Conservation (phyloP, 2,113 vertebrate species). For the Paracanthobrama guichenoti region DNA sequence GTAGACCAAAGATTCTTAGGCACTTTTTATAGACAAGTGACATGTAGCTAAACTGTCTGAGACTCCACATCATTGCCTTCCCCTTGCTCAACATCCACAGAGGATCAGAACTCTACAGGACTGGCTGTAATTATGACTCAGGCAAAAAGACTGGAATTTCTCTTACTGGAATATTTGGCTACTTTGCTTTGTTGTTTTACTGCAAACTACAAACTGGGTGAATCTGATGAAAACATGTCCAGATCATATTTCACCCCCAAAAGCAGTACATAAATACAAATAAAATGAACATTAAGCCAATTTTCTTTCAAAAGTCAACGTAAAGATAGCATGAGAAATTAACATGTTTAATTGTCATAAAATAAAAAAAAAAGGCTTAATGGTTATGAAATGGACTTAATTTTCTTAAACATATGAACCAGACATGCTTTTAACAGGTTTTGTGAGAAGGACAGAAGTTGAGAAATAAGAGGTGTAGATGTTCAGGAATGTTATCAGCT, state of each 20-base stretch:
- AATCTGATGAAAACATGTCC: background rate
- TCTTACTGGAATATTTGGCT: slow-evolving; percentile 1
- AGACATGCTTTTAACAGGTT: background rate
- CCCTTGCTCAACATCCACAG: background rate
- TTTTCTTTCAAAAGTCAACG: background rate
- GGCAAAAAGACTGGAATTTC: slow-evolving; percentile 6
- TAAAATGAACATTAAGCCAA: background rate
- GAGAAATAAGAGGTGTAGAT: background rate
- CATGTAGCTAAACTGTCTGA: background rate
- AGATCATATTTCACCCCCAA: background rate
- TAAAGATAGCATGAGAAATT: background rate
- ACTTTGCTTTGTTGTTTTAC: background rate
- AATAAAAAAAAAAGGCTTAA: background rate
- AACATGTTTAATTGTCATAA: background rate
- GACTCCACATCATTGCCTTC: slow-evolving; percentile 4
- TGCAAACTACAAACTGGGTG: background rate
- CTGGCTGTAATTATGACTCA: background rate
- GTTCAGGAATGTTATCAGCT: background rate
- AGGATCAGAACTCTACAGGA: background rate
- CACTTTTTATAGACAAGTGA: slow-evolving; percentile 53
- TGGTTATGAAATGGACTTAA: background rate
- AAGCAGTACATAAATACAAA: background rate
- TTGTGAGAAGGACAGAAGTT: background rate
- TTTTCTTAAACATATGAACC: background rate
- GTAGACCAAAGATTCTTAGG: slow-evolving; percentile 70